Percentiles rank a stretch among this genome's conserved stretches.
These are phyloP conservation scores for Spea bombifrons DNA, from an alignment of 2,113 vertebrate genomes.

Conservation along the genomic window DNA sequence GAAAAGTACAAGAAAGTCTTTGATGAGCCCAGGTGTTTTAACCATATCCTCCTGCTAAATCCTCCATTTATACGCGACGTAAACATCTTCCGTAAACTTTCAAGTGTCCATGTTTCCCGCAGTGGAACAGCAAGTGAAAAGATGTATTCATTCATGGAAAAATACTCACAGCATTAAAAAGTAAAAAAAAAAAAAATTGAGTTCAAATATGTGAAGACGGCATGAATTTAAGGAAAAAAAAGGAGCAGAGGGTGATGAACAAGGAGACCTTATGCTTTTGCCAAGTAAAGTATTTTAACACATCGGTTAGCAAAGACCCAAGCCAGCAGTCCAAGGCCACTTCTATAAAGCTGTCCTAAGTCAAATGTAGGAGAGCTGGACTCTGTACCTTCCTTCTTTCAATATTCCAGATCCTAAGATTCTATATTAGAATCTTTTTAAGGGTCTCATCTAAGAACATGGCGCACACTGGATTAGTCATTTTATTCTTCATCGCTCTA, in stretches of 20 bases:
- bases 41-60: background rate
- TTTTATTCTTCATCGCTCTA: constrained; percentile 65
- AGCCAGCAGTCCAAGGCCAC: constrained; percentile 54
- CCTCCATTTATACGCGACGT: background rate
- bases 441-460: constrained; percentile 53
- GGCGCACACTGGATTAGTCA: constrained; percentile 59
- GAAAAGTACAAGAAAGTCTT: no score
- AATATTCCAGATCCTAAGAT: constrained; percentile 3
- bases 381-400: constrained; percentile 22
- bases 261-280: constrained; percentile 60
- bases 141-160: constrained; percentile 34
- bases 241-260: constrained; percentile 53
- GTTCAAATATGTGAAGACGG: constrained; percentile 32
- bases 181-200: constrained; percentile 17
- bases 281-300: constrained; percentile 49
- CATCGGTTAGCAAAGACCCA: constrained; percentile 55
- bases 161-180: constrained; percentile 4
- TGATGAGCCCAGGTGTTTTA: no score
- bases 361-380: constrained; percentile 45
- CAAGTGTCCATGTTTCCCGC: background rate
- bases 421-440: constrained; percentile 17
- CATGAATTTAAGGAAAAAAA: constrained; percentile 9
- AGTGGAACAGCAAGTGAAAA: background rate
- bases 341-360: constrained; percentile 60
- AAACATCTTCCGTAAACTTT: constrained; percentile 6